phyloP scores from a whole-genome alignment of 2,797 vertebrate species.

The Bradypus variegatus region DNA sequence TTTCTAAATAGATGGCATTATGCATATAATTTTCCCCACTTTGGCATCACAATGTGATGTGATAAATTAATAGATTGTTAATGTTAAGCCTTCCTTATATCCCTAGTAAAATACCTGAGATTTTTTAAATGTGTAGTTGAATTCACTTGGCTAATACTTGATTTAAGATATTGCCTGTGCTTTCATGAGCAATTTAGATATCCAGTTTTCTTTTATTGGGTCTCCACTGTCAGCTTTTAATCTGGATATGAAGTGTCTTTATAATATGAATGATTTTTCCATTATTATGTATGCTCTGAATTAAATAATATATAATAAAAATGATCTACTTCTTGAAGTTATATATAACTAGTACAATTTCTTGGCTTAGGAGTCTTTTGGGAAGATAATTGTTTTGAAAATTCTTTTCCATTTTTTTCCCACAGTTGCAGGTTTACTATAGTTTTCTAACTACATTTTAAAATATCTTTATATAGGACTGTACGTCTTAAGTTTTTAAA shows the following conservation, averaged over 20 bases:
- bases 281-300: neutral
- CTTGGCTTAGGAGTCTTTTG: neutral
- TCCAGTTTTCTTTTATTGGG: neutral
- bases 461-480: neutral
- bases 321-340: neutral
- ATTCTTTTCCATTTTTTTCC: neutral
- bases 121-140: neutral
- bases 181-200: neutral
- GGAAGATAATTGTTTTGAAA: conserved; percentile 1
- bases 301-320: neutral
- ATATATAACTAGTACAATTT: conserved; percentile 5
- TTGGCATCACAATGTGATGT: neutral
- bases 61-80: neutral
- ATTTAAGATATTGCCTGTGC: neutral
- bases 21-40: neutral
- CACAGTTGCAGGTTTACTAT: neutral
- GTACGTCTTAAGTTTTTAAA: neutral
- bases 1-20: neutral
- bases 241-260: neutral
- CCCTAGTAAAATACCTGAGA: neutral
- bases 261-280: neutral
- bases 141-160: neutral
- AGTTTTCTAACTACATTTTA: conserved; percentile 18
- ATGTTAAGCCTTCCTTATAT: neutral
- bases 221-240: neutral